Percentiles rank a stretch among this genome's conserved stretches.
Conservation (phyloP, 2,888 invertebrate species). For the Holacanthella duospinosa region DNA sequence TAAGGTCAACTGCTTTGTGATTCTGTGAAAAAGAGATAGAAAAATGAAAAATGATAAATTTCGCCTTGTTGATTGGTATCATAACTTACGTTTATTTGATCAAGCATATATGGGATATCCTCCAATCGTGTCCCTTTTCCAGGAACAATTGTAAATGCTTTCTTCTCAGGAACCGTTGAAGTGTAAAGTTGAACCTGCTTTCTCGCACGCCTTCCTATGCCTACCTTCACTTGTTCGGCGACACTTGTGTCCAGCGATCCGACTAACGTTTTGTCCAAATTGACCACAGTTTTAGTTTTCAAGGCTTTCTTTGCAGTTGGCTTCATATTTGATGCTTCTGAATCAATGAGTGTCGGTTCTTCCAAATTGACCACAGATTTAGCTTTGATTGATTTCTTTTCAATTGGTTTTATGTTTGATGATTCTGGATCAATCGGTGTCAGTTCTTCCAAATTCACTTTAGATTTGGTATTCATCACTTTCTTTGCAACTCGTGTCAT, state of each 20-base stretch:
- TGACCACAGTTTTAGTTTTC: too few relatives aligned
- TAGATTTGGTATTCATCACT: too few relatives aligned
- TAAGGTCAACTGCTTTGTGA: neutral
- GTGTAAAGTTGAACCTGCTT: neutral
- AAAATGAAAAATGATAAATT: neutral
- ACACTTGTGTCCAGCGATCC: neutral
- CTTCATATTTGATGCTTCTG: too few relatives aligned
- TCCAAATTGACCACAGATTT: too few relatives aligned
- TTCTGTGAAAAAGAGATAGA: too few relatives aligned
- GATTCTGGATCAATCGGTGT: too few relatives aligned
- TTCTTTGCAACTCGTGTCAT: too few relatives aligned
- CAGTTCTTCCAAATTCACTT: too few relatives aligned
- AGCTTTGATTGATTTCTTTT: too few relatives aligned
- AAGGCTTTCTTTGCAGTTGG: too few relatives aligned
- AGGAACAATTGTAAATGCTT: neutral
- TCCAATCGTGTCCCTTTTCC: neutral
- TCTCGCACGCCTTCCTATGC: neutral
- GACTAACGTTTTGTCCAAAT: neutral
- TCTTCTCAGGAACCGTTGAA: neutral
- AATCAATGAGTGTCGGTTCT: too few relatives aligned
- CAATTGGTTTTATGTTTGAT: too few relatives aligned
- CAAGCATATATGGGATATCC: neutral
- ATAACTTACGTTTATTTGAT: neutral
- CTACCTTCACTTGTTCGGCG: neutral
- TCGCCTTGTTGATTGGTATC: neutral